Conservation (phyloP, 2,888 invertebrate genomes). For the Stomorhina lunata region DNA sequence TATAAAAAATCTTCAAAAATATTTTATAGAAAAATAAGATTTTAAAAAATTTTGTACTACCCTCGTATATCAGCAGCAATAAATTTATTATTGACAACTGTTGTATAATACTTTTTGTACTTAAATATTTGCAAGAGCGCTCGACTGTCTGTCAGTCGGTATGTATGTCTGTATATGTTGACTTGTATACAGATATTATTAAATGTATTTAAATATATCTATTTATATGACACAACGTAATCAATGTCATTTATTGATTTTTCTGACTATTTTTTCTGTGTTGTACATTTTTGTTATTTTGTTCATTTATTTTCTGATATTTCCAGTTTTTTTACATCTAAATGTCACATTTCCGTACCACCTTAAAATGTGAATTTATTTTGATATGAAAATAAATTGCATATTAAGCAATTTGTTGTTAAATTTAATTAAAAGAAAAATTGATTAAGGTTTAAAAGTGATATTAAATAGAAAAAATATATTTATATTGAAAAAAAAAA, state of each 20-base stretch:
- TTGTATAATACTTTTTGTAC: no score
- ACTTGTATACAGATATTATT: not conserved
- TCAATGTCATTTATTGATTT: conserved; percentile 38
- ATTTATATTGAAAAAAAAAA: no score
- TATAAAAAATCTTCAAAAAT: no score
- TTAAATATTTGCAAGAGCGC: not conserved
- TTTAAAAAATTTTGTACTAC: no score
- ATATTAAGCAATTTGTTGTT: not conserved
- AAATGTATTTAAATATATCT: not conserved
- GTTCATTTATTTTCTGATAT: not conserved
- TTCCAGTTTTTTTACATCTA: conserved; percentile 17
- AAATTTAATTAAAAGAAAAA: not conserved
- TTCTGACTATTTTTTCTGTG: not conserved
- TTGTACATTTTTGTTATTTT: not conserved
- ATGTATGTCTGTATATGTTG: no score
- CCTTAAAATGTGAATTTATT: not conserved
- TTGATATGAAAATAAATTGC: not conserved
- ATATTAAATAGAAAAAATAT: no score
- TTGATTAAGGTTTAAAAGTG: no score
- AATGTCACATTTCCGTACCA: conserved; percentile 38
- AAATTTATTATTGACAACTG: not conserved
- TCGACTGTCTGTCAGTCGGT: no score
- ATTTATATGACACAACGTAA: not conserved
- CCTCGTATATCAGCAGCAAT: no score
- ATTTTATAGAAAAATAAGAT: no score